phyloP scores from a whole-genome alignment of 1,140 invertebrate species.

The Pogonus chalceus region DNA sequence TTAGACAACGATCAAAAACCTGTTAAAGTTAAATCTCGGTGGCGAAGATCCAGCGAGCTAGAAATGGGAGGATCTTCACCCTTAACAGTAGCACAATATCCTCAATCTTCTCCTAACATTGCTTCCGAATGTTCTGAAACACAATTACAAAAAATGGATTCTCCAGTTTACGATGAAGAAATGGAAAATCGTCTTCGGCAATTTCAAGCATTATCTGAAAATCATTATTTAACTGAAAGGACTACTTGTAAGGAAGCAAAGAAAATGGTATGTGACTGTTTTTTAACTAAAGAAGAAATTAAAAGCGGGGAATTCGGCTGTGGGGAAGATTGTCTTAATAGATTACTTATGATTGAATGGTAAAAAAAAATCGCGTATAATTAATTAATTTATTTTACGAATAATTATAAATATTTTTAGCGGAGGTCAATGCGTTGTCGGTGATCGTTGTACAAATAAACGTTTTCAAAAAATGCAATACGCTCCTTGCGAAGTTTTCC shows the following conservation, averaged over 20 bases:
- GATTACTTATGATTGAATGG: conserved; percentile 97
- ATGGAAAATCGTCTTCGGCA: conserved; percentile 63
- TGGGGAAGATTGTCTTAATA: conserved; percentile 92
- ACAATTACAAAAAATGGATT: conserved; percentile 9
- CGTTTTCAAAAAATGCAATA: conserved; percentile 84
- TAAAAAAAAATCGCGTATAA: conserved; percentile 34
- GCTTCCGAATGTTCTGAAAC: conserved; percentile 12
- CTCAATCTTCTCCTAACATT: conserved; percentile 9
- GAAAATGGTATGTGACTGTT: conserved; percentile 93
- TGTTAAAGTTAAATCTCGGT: conserved; percentile 77
- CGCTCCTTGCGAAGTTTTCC: conserved; percentile 76
- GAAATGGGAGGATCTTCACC: conserved; percentile 54
- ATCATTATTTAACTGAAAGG: conserved; percentile 71
- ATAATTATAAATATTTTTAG: conserved; percentile 43
- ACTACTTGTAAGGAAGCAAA: conserved; percentile 79
- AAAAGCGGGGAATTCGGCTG: conserved; percentile 75
- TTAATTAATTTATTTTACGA: background rate
- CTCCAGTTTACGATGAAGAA: conserved; percentile 38
- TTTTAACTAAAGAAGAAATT: conserved; percentile 79
- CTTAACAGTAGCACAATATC: conserved; percentile 16
- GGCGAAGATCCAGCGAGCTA: conserved; percentile 71
- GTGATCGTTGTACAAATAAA: conserved; percentile 85
- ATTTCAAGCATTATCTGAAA: conserved; percentile 73
- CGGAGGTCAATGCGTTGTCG: conserved; percentile 78
- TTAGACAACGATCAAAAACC: conserved; percentile 48